phyloP scores from a whole-genome alignment of 2,797 vertebrate genomes.

The Euthynnus affinis region DNA sequence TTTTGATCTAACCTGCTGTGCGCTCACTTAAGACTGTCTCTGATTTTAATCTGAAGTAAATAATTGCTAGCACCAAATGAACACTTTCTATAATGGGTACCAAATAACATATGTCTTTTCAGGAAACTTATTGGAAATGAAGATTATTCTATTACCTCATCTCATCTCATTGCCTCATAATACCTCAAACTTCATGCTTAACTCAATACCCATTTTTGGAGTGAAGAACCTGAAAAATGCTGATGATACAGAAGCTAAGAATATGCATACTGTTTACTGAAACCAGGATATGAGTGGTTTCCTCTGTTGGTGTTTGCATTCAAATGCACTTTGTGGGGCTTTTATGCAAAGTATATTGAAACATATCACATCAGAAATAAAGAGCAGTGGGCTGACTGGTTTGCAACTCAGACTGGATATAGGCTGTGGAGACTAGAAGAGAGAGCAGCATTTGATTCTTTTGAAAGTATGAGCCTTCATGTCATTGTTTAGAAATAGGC shows the following conservation, averaged over 20 bases:
- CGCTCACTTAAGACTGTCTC: too few species aligned
- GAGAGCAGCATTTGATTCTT: conserved; percentile 26
- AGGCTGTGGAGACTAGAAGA: neutral
- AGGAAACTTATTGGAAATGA: neutral
- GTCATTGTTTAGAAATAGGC: conserved; percentile 67
- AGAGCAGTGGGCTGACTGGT: neutral
- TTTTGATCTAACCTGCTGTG: neutral
- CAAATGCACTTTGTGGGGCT: neutral
- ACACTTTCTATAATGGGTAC: neutral
- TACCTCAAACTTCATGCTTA: neutral
- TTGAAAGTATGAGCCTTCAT: conserved; percentile 20
- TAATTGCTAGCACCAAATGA: neutral
- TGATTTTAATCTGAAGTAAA: too few species aligned
- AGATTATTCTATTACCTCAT: too few species aligned
- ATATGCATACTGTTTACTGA: neutral
- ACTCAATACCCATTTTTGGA: neutral
- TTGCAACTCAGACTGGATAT: neutral
- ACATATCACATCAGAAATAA: neutral
- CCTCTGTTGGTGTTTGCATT: conserved; percentile 2
- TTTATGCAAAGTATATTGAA: conserved; percentile 5
- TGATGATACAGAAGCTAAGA: neutral
- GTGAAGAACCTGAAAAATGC: neutral
- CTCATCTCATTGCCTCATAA: too few species aligned
- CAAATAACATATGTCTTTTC: neutral
- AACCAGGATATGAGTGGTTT: conserved; percentile 41